Evolutionary conservation across 2,113 vertebrate species (phyloP).

Genomic region (Microcebus tavaratra): DNA sequence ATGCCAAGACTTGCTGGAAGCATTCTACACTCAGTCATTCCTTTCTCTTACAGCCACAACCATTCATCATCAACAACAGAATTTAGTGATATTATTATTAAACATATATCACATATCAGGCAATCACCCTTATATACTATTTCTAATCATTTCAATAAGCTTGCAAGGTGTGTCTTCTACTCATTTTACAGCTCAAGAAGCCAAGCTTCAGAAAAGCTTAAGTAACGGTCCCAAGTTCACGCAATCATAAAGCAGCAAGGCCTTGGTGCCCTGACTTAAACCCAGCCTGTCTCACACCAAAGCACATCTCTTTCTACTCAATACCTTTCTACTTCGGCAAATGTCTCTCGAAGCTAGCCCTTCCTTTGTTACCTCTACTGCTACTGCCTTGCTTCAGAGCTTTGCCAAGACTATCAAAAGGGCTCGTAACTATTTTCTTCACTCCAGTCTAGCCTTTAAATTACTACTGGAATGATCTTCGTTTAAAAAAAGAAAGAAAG

Average conservation of each 20-base stretch:
- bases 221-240: background rate
- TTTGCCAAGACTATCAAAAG: background rate
- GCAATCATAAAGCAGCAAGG: background rate
- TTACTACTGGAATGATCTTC: background rate
- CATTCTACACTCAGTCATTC: background rate
- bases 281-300: background rate
- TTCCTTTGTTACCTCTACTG: background rate
- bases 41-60: background rate
- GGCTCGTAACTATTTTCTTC: background rate
- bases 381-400: background rate
- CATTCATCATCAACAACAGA: background rate
- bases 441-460: background rate
- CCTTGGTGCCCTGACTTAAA: background rate
- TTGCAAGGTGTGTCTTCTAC: background rate
- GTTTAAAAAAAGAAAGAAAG: no score
- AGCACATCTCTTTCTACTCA: background rate
- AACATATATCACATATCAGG: background rate
- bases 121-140: background rate
- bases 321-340: background rate
- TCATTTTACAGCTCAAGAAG: background rate
- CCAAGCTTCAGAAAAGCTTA: background rate
- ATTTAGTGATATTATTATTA: background rate
- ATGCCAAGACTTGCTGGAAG: background rate
- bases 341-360: background rate
- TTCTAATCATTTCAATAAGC: background rate